Evolutionary conservation across 1,140 invertebrate species (phyloP), one percentile per base, ranked within the genome.

Genomic region (Latrodectus geometricus): DNA sequence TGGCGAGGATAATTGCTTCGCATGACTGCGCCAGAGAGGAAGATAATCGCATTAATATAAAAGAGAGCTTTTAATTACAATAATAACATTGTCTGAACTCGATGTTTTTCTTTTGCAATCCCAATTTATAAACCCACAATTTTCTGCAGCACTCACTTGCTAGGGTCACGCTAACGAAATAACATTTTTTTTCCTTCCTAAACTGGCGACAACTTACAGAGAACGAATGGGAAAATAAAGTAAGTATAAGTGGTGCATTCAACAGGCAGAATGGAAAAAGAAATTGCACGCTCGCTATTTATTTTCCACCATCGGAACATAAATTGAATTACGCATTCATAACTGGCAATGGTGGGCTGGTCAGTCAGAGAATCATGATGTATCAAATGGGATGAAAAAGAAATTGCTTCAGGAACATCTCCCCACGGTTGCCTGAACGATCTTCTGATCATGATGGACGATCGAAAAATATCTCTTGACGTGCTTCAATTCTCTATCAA

Each of bases 241-340:
- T 17, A 61, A 61, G 17, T 17, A 61, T 11, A 17, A 61, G 11
- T 14, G 11, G 54, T 14, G 17, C 11, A 14, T 61, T 11, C 54
- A 61, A 61, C 54, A 61, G 54, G 54, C 54, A 61, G 17, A 50
- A 80, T 14, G 52, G 35, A 52, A 54, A 69, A 70, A 50, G 9
- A 50, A 50, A 69, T 20, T 23, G 9, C 68, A 23, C 14, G 17
- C 14, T 7, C 11, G 21, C 49, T 68, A 81, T 56, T 72, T 81
- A 81, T 81, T 81, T 81, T 72, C 50, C 9, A 49, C 20, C 11
- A 21, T 17, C 17, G 54, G 54, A 17, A 61, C 49, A 20, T n/a
- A 81, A 81, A 81, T 56, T 70, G 68, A 81, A 81, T 79, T 79
- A 79, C 48, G 17, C 65, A 79, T 81, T 81, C 79, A 81, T 72